Conservation (phyloP, 53 echinoderm and acorn worm species). For the Holothuria leucospilota region DNA sequence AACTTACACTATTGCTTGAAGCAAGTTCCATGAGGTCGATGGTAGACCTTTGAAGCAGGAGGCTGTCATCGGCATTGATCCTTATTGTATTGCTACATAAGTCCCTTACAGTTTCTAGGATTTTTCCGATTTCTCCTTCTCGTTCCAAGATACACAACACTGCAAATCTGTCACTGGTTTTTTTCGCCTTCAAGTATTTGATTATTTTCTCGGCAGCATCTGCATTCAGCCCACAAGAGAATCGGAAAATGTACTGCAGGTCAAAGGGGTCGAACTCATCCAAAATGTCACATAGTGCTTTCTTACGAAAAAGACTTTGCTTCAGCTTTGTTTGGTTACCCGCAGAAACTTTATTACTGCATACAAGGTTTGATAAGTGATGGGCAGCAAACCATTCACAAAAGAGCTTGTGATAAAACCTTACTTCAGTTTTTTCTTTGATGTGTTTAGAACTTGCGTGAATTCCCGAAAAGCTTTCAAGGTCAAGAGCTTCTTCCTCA, state of each 20-base stretch:
- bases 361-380: background rate
- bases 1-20: background rate
- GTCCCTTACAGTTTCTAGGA: background rate
- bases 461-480: background rate
- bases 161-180: background rate
- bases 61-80: background rate
- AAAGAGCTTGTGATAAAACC: no score
- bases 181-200: background rate
- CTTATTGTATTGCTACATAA: background rate
- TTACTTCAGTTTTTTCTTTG: background rate
- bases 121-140: background rate
- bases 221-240: background rate
- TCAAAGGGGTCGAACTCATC: background rate
- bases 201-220: background rate
- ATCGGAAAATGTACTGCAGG: background rate
- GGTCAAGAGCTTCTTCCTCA: background rate
- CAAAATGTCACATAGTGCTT: no score
- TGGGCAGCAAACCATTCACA: slow-evolving; percentile 11
- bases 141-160: slow-evolving; percentile 2
- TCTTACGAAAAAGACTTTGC: background rate
- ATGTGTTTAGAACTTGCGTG: no score
- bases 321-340: background rate
- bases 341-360: background rate
- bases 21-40: background rate
- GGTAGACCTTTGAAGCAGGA: background rate